phyloP scores from a whole-genome alignment of 2,797 vertebrate species.

The Oreortyx pictus region DNA sequence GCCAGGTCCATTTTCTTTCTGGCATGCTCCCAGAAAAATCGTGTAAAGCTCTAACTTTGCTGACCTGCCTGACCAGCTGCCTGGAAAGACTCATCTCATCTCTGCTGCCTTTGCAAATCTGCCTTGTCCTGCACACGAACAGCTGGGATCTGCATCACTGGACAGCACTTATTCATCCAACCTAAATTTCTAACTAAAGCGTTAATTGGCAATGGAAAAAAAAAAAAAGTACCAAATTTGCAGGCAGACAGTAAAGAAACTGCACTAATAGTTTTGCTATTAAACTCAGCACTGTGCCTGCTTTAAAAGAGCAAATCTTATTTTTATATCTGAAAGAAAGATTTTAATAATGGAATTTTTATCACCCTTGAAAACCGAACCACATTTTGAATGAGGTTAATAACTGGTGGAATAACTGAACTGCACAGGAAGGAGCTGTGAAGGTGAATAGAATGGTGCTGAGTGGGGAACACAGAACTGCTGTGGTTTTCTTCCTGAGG shows the following conservation, averaged over 20 bases:
- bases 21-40: not conserved
- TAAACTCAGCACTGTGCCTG: not conserved
- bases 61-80: slow-evolving; percentile 6
- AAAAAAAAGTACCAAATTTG: not conserved
- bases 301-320: not conserved
- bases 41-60: not conserved
- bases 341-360: not conserved
- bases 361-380: not conserved
- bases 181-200: not conserved
- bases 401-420: not conserved
- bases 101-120: slow-evolving; percentile 14
- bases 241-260: not conserved
- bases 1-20: slow-evolving; percentile 13
- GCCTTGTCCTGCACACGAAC: not conserved
- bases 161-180: not conserved
- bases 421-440: not conserved
- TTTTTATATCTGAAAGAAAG: not conserved
- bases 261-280: not conserved
- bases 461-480: not conserved
- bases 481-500: not conserved
- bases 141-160: not conserved
- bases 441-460: not conserved
- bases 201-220: not conserved
- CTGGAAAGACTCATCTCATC: slow-evolving; percentile 1
- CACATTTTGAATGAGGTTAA: not conserved